Evolutionary conservation across 2,888 invertebrate genomes (phyloP).

Genomic region (Trichacis sp.): DNA sequence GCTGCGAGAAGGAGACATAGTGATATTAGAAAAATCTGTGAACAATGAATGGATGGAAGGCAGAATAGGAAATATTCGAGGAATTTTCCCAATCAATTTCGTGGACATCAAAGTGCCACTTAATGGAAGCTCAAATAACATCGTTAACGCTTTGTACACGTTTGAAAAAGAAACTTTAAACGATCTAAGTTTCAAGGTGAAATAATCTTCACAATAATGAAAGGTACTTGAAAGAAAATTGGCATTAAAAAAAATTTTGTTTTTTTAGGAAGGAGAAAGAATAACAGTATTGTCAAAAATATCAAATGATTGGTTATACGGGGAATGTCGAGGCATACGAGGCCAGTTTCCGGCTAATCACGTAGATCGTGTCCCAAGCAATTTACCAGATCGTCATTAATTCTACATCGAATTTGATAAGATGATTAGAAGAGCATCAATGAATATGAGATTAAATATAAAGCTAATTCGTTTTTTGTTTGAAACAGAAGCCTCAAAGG

Average conservation of each 20-base stretch:
- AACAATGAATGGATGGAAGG: slow-evolving; percentile 88
- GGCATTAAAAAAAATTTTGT: slow-evolving; percentile 2
- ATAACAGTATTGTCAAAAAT: slow-evolving; percentile 78
- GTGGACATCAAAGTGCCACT: slow-evolving; percentile 82
- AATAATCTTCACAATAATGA: neutral
- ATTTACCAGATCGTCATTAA: slow-evolving; percentile 55
- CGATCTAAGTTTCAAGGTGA: slow-evolving; percentile 73
- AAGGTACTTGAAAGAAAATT: too few species aligned
- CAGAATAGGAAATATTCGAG: slow-evolving; percentile 76
- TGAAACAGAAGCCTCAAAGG: neutral
- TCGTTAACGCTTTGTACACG: slow-evolving; percentile 79
- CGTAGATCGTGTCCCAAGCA: slow-evolving; percentile 74
- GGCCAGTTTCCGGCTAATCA: slow-evolving; percentile 87
- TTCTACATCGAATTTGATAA: slow-evolving; percentile 7
- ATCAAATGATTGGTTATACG: slow-evolving; percentile 84
- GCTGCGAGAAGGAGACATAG: slow-evolving; percentile 82
- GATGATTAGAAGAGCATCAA: neutral
- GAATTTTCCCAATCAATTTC: slow-evolving; percentile 87
- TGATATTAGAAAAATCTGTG: slow-evolving; percentile 78
- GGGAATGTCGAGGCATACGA: slow-evolving; percentile 75
- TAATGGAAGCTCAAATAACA: slow-evolving; percentile 60
- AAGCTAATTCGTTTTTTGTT: neutral
- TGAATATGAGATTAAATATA: neutral
- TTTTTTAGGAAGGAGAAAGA: slow-evolving; percentile 72
- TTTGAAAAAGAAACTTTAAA: slow-evolving; percentile 76